Conservation (phyloP, 2,797 vertebrate genomes). For the Selene dorsalis region DNA sequence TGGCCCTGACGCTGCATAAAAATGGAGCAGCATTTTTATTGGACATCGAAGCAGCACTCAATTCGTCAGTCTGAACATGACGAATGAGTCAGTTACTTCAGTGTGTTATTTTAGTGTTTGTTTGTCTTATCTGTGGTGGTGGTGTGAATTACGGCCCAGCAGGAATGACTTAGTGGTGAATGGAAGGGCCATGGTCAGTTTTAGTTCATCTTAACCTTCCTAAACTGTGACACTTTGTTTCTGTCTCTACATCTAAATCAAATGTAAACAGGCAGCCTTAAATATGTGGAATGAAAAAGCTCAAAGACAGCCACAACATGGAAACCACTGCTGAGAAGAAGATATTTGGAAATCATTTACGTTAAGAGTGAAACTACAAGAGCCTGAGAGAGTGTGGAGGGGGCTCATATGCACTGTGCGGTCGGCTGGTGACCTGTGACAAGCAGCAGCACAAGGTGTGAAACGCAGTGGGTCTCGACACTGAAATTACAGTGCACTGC, state of each 20-base stretch:
- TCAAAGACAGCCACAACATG: neutral
- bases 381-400: neutral
- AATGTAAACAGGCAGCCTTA: neutral
- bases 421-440: constrained; percentile 8
- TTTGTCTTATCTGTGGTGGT: too few species aligned
- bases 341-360: neutral
- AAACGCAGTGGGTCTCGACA: constrained; percentile 42
- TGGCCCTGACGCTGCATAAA: neutral
- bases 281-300: neutral
- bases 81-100: neutral
- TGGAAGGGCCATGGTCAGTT: neutral
- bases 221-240: neutral
- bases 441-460: constrained; percentile 25
- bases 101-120: too few species aligned
- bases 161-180: neutral
- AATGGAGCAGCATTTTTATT: neutral
- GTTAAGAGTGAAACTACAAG: neutral
- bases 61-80: neutral
- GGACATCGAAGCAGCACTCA: too few species aligned
- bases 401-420: constrained; percentile 2
- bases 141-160: too few species aligned
- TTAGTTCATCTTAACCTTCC: neutral
- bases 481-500: constrained; percentile 43
- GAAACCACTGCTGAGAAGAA: neutral
- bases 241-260: neutral